Evolutionary conservation across 2,797 vertebrate genomes (phyloP), one percentile per base, ranked within the genome.

Genomic region (Sphenodon punctatus): DNA sequence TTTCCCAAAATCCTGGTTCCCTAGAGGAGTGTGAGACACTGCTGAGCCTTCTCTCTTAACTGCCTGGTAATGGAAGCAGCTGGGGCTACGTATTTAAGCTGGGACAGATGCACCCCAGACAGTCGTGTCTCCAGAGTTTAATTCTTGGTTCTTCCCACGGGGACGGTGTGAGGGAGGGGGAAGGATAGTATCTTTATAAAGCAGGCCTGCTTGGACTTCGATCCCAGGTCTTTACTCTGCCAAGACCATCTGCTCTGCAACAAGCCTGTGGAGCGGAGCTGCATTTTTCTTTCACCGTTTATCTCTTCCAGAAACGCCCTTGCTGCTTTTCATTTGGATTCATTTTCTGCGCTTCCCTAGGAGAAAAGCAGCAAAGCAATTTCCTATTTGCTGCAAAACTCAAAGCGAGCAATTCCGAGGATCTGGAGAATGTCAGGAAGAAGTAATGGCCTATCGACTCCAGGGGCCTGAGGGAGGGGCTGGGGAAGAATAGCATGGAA

Each of bases 281-380:
- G 89, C 91, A 89, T 90, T 89, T 72, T 71, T 91, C 87, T 88
- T 88, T 56, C 3, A 30, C 83, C 71, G 90, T 87, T 92, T 93
- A 94, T 94, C 87, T 90, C 94, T 94, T 91, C 94, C 94, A 95
- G 95, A 95, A 91, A 92, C 80, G 82, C 74, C 79, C 90, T 93
- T 72, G 90, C 92, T 91, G 89, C 87, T 89, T 94, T 94, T 89
- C 94, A 92, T 95, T 94, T 94, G 92, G 93, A 92, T 90, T 92
- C 78, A 76, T 95, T 94, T 93, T 92, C 90, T 73, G 84, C 79
- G 84, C 89, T 91, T 91, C 95, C 93, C 89, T 92, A 72, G 90
- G 90, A 92, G 91, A 95, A 85, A 89, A 71, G 69, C 67, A 91
- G 75, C 23, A 70, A 89, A 90, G 92, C 93, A 94, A 95, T 95